Evolutionary conservation across 1,140 invertebrate genomes (phyloP).

Genomic region (Subanguina moxae): DNA sequence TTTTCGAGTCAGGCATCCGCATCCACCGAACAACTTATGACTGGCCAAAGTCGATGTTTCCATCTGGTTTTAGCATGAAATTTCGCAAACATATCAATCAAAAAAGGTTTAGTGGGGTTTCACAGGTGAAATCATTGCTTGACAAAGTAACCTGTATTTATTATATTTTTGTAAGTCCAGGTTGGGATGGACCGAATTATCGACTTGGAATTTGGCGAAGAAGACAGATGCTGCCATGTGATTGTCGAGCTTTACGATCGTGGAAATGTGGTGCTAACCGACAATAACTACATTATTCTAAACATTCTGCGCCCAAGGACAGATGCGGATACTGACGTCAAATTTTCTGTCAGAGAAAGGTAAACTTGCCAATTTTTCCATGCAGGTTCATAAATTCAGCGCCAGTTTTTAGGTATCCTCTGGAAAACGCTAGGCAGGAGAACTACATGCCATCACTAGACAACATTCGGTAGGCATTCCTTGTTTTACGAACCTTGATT

Average conservation of each 20-base stretch:
- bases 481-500: no score
- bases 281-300: constrained; percentile 82
- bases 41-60: constrained; percentile 93
- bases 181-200: constrained; percentile 82
- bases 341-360: constrained; percentile 83
- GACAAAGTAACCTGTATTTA: not conserved
- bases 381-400: not conserved
- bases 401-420: constrained; percentile 46
- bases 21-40: constrained; percentile 91
- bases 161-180: constrained; percentile 8
- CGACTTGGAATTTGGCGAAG: constrained; percentile 84
- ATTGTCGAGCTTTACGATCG: constrained; percentile 93
- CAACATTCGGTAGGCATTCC: constrained; percentile 21
- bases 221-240: constrained; percentile 88
- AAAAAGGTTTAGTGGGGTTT: constrained; percentile 67
- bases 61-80: constrained; percentile 96
- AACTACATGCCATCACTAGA: constrained; percentile 38
- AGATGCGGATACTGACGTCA: constrained; percentile 80
- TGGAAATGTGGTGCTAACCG: constrained; percentile 91
- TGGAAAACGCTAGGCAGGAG: constrained; percentile 47
- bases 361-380: constrained; percentile 54
- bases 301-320: constrained; percentile 87
- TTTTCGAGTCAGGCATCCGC: constrained; percentile 88
- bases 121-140: constrained; percentile 59
- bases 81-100: constrained; percentile 95